A percentile compares a stretch with the other conserved stretches of the same genome.
Evolutionary conservation across 2,797 vertebrate genomes (phyloP).

Genomic region (Sebastes hubbsi): DNA sequence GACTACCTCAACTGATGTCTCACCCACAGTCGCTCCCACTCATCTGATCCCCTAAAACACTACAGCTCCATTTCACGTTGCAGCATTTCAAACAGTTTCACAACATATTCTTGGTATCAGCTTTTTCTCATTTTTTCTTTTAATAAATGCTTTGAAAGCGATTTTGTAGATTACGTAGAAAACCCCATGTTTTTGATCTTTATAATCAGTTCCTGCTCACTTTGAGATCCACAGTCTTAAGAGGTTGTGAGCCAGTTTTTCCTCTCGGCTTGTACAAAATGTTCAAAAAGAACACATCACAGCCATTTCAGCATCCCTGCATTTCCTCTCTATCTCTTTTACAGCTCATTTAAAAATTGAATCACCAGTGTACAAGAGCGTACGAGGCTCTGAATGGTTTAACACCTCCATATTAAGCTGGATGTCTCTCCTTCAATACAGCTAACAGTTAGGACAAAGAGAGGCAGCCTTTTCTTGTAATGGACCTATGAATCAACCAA

Average conservation of each 20-base stretch:
- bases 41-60: background rate
- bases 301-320: background rate
- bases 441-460: background rate
- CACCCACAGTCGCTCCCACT: background rate
- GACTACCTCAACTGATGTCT: constrained; percentile 14
- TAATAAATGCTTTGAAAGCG: background rate
- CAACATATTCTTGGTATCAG: background rate
- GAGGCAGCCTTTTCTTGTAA: background rate
- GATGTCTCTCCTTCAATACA: background rate
- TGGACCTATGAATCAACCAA: background rate
- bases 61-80: background rate
- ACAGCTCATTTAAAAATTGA: background rate
- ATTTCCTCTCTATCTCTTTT: background rate
- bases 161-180: background rate
- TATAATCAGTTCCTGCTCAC: background rate
- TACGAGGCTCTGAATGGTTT: background rate
- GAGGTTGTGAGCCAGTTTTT: background rate
- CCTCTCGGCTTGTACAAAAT: background rate
- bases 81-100: background rate
- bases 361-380: background rate
- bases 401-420: background rate
- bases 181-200: constrained; percentile 9
- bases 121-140: background rate
- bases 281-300: background rate
- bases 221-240: background rate